Evolutionary conservation across 2,113 vertebrate genomes (phyloP), one percentile per base, ranked within the genome.

Genomic region (human (Homo sapiens)): DNA sequence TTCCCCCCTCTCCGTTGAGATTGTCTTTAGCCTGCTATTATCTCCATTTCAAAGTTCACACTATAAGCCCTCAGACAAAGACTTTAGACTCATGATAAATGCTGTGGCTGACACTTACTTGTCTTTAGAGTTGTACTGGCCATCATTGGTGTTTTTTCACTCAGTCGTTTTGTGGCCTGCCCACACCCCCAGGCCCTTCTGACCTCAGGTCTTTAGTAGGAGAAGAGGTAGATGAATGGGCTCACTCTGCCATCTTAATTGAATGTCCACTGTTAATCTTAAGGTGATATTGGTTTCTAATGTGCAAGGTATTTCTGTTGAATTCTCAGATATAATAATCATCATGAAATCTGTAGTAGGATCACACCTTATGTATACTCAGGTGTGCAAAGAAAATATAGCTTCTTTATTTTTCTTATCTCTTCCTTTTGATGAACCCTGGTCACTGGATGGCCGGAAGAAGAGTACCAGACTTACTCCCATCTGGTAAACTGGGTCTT

Each of bases 21-120:
- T 85, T 87, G 35, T 52, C 61, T 23, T 8, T 86, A 45, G 14
- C 10, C 78, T 89, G 57, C 57, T 87, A 4, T 91, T 82, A 96
- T 73, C 82, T 50, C 27, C 40, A 66, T 87, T 68, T 94, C 92
- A 94, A 75, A 96, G 88, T 94, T 96, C 96, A 94, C 55, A 27
- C 55, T 81, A 0, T 38, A 79, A 90, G 66, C 22, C 75, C 76
- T 88, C 48, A 80, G 32, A 91, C 55, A 82, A 86, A 86, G 82
- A 92, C 96, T 91, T 94, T 40, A 87, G n/a, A 79, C 50, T 81
- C 45, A 59, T 25, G 93, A 80, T 72, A 59, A 78, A 57, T 89
- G 50, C 66, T 89, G 6, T 68, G 25, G 2, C 23, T 8, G 61
- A 40, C 14, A 6, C 57, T 94, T 88, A 48, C 20, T 66, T 61